phyloP scores from a whole-genome alignment of 2,113 vertebrate species.

The Poecile atricapillus region DNA sequence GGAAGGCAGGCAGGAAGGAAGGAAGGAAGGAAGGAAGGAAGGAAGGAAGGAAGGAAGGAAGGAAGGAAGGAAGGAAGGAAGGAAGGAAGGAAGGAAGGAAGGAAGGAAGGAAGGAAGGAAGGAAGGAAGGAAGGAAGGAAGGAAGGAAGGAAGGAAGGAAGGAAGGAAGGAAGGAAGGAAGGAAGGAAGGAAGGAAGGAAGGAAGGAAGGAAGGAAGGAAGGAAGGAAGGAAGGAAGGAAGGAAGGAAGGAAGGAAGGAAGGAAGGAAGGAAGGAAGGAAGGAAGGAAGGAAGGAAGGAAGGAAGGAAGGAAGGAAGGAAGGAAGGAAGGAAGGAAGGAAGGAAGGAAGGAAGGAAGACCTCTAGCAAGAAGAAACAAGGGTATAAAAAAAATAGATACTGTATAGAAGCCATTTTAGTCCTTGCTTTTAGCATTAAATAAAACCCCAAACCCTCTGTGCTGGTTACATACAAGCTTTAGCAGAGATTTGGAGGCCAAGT shows the following conservation, averaged over 20 bases:
- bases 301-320: neutral
- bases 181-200: neutral
- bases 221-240: neutral
- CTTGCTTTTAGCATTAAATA: neutral
- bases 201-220: neutral
- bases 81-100: neutral
- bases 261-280: neutral
- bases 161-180: neutral
- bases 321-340: neutral
- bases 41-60: neutral
- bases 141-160: neutral
- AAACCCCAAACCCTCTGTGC: neutral
- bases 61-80: neutral
- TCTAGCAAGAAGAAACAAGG: neutral
- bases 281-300: neutral
- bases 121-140: neutral
- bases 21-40: neutral
- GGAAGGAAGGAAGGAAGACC: neutral
- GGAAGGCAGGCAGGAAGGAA: no score
- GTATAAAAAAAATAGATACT: neutral
- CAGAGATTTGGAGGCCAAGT: neutral
- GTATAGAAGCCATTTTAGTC: neutral
- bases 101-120: neutral
- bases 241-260: neutral
- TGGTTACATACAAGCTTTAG: neutral